Base-by-base conservation (phyloP, 2,113 vertebrate genomes). In the Tamias sibiricus region DNA sequence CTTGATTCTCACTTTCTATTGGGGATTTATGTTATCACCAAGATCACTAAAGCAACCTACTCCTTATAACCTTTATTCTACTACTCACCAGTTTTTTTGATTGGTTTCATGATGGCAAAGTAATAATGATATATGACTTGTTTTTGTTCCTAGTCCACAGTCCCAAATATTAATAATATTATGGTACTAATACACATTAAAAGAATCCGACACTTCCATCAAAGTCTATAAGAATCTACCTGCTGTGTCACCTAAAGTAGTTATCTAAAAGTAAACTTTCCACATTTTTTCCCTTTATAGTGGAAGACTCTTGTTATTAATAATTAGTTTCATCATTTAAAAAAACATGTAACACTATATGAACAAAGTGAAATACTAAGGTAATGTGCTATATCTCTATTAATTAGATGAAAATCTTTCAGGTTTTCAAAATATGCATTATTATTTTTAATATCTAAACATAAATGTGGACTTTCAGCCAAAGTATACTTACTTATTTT, bases 71-170 rank as follows among this genome's bases (percentile, higher is more conserved):
- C 4, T 54, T 94, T 71, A 92, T 3, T 40, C 4, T 94, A 32
- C 24, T 59, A 14, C 85, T 0, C 85, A 66, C 8, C 30, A 77
- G 64, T 72, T 85, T 81, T 81, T 40, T 59, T 94, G 9, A 64
- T 75, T 79, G 40, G 35, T 76, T 94, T 97, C 19, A 66, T 52
- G 10, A 87, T 62, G 28, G 19, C 62, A 97, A 95, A 96, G 80
- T 91, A 64, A 87, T 87, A 84, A 80, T 87, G 64, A 83, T 87
- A 90, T 80, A 71, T 87, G 37, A 72, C 7, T 88, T 92, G 16
- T 42, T 91, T 95, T 76, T 94, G 32, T 69, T 76, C 14, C 44
- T 49, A 37, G 17, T n/a, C 14, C 19, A 71, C 28, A 59, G 76
- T 81, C 22, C 37, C 69, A 7, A 85, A 74, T 95, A 66, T 79